Evolutionary conservation across 2,113 vertebrate species (phyloP).

Genomic region (Pelusios castaneus): DNA sequence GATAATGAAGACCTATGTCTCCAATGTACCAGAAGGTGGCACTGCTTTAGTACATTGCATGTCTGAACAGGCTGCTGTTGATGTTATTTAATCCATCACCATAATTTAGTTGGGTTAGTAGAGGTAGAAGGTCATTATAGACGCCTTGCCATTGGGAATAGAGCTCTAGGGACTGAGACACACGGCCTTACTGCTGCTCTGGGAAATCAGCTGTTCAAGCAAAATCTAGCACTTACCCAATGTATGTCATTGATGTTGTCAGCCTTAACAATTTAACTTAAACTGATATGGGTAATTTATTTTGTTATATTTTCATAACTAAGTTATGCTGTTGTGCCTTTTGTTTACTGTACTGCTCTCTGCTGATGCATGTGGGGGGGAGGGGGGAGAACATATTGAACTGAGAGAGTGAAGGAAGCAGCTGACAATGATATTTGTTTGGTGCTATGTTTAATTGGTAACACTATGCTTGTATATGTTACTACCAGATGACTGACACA

Average conservation of each 20-base stretch:
- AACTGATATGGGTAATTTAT: background rate
- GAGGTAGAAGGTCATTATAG: background rate
- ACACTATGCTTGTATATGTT: background rate
- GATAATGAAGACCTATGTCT: background rate
- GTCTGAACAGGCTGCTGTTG: background rate
- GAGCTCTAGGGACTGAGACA: background rate
- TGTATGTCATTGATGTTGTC: background rate
- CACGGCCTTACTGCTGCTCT: background rate
- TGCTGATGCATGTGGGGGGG: conserved; percentile 40
- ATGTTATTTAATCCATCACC: background rate
- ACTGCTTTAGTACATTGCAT: background rate
- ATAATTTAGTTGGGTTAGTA: background rate
- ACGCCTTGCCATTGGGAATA: background rate
- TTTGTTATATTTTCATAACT: conserved; percentile 22
- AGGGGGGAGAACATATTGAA: background rate
- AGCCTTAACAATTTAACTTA: background rate
- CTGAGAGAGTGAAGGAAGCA: background rate
- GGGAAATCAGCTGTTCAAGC: conserved; percentile 16
- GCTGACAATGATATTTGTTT: background rate
- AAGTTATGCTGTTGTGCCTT: conserved; percentile 2
- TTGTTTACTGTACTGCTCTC: conserved; percentile 19
- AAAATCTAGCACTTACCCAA: background rate
- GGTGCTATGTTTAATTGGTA: background rate
- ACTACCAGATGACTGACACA: too few relatives aligned
- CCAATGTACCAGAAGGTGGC: background rate